Percentiles rank a stretch among this genome's conserved stretches.
phyloP scores from a whole-genome alignment of 2,888 invertebrate genomes.

The Euphydryas editha region DNA sequence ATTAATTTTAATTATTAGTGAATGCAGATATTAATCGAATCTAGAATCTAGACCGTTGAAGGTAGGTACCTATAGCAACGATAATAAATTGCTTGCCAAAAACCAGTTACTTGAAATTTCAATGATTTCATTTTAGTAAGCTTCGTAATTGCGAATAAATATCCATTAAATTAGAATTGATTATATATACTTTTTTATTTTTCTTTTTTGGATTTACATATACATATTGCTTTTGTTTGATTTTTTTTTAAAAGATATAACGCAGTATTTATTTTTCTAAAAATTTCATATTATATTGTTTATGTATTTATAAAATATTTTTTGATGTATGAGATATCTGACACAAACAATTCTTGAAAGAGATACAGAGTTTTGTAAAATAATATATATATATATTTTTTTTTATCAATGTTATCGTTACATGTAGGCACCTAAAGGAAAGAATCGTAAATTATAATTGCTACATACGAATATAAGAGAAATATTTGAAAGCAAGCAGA shows the following conservation, averaged over 20 bases:
- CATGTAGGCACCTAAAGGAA: no score
- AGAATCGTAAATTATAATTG: not conserved
- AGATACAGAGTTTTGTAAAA: no score
- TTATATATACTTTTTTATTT: slow-evolving; percentile 1
- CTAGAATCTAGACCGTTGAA: slow-evolving; percentile 6
- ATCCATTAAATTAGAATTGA: slow-evolving; percentile 7
- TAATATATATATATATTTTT: no score
- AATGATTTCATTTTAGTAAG: slow-evolving; percentile 1
- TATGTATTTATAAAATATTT: no score
- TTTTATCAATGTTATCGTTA: no score
- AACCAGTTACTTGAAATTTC: slow-evolving; percentile 7
- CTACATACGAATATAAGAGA: not conserved
- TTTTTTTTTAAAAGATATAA: no score
- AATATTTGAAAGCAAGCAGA: not conserved
- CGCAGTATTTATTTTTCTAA: no score
- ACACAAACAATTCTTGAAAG: no score
- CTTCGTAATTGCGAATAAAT: slow-evolving; percentile 10
- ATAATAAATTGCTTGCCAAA: slow-evolving; percentile 18
- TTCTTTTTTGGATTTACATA: not conserved
- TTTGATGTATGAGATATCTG: no score
- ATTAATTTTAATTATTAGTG: not conserved
- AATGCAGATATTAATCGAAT: slow-evolving; percentile 7
- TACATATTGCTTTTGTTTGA: not conserved
- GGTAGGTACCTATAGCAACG: not conserved
- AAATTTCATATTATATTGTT: no score